These are phyloP conservation scores for Tauraco erythrolophus DNA, from an alignment of 2,113 vertebrate species.

Conservation along the genomic window DNA sequence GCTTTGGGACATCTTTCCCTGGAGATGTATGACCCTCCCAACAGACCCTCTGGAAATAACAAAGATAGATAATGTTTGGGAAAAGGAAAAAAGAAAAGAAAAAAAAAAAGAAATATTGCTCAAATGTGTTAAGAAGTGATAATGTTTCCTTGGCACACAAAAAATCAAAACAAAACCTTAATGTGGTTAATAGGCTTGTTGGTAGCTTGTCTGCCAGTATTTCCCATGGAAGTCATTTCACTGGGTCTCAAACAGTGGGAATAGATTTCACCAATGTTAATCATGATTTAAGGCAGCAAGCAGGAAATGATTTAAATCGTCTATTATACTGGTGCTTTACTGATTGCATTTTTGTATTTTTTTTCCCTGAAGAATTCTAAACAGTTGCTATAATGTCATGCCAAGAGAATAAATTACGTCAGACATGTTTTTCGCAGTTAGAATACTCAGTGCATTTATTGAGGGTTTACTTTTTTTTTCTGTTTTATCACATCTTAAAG, in stretches of 20 bases:
- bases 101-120: not conserved
- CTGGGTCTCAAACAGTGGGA: not conserved
- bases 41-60: not conserved
- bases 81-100: not conserved
- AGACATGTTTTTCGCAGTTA: not conserved
- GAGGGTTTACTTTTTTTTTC: not conserved
- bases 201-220: not conserved
- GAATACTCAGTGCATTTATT: not conserved
- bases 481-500: not conserved
- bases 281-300: constrained; percentile 48
- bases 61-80: not conserved
- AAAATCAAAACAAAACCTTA: not conserved
- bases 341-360: not conserved
- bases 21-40: not conserved
- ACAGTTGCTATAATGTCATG: constrained; percentile 12
- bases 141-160: not conserved
- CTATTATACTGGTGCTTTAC: constrained; percentile 21
- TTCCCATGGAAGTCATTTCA: constrained; percentile 12
- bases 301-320: constrained; percentile 19
- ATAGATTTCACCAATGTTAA: constrained; percentile 16
- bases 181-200: not conserved
- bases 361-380: constrained; percentile 20
- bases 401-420: constrained; percentile 6
- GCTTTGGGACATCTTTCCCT: not conserved
- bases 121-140: constrained; percentile 15